These are phyloP conservation scores for Astyanax mexicanus DNA, from an alignment of 2,797 vertebrate genomes.

Conservation along the genomic window DNA sequence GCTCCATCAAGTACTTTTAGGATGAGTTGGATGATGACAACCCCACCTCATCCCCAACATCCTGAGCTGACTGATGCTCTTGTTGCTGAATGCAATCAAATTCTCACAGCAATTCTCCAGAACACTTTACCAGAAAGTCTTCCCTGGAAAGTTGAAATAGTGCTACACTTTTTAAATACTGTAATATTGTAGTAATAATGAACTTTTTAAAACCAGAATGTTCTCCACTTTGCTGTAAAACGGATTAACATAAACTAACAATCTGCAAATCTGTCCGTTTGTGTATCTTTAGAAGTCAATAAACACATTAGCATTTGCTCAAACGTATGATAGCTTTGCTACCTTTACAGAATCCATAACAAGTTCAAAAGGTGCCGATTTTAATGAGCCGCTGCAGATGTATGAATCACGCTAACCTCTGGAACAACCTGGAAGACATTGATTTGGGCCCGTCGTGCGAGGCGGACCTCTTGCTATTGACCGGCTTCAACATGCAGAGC, in stretches of 20 bases:
- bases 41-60: too few species aligned
- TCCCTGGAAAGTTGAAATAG: too few species aligned
- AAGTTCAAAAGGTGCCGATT: constrained; percentile 12
- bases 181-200: too few species aligned
- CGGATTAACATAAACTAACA: neutral
- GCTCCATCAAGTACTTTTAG: too few species aligned
- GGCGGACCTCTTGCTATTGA: constrained; percentile 62
- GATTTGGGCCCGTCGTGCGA: constrained; percentile 55
- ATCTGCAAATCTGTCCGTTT: neutral
- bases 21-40: too few species aligned
- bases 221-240: too few species aligned
- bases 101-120: too few species aligned
- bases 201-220: too few species aligned
- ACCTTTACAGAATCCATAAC: neutral
- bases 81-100: too few species aligned
- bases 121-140: too few species aligned
- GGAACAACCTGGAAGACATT: constrained; percentile 49
- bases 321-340: neutral
- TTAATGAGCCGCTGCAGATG: constrained; percentile 15
- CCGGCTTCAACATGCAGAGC: constrained; percentile 64
- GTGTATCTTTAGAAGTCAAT: neutral
- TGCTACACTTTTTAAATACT: too few species aligned
- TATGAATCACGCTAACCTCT: constrained; percentile 25
- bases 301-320: neutral
- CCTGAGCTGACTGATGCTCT: too few species aligned